These are phyloP conservation scores for Ophion ventricosus DNA, from an alignment of 2,888 invertebrate species.

Conservation along the genomic window DNA sequence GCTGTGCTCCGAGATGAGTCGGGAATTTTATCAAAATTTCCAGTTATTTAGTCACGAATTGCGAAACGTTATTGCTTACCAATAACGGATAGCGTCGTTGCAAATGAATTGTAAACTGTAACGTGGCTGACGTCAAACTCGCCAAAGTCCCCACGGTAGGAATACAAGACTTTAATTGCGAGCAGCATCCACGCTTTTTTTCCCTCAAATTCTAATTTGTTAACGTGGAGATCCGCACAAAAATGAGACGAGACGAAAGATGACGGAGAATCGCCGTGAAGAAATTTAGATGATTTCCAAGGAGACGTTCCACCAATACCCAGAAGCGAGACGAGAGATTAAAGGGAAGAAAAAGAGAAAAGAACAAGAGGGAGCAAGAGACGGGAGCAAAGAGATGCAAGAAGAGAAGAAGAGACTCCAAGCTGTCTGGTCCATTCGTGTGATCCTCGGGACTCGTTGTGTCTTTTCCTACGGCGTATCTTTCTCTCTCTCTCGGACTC, in stretches of 20 bases:
- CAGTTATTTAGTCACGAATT: too few species aligned
- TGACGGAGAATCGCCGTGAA: constrained; percentile 40
- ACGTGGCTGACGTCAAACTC: too few species aligned
- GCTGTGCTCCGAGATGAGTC: too few species aligned
- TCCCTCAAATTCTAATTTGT: not conserved
- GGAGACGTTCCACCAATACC: constrained; percentile 61
- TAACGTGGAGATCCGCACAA: constrained; percentile 25
- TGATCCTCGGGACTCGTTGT: constrained; percentile 69
- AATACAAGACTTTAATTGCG: too few species aligned
- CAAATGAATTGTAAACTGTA: not conserved
- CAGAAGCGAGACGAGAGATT: constrained; percentile 61
- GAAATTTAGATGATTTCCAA: constrained; percentile 65
- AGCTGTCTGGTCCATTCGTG: constrained; percentile 81
- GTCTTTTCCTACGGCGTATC: constrained; percentile 67
- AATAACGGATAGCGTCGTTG: too few species aligned
- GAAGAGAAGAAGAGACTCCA: constrained; percentile 75
- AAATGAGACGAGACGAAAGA: constrained; percentile 41
- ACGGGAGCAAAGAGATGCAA: constrained; percentile 63
- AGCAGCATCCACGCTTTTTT: not conserved
- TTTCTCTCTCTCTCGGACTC: constrained; percentile 64
- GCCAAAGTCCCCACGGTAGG: too few species aligned
- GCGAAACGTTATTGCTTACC: too few species aligned
- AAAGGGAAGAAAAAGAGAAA: constrained; percentile 44
- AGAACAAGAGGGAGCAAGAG: constrained; percentile 26
- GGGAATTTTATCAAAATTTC: not conserved